Evolutionary conservation across 2,113 vertebrate genomes (phyloP).

Genomic region (Malurus alboscapulatus): DNA sequence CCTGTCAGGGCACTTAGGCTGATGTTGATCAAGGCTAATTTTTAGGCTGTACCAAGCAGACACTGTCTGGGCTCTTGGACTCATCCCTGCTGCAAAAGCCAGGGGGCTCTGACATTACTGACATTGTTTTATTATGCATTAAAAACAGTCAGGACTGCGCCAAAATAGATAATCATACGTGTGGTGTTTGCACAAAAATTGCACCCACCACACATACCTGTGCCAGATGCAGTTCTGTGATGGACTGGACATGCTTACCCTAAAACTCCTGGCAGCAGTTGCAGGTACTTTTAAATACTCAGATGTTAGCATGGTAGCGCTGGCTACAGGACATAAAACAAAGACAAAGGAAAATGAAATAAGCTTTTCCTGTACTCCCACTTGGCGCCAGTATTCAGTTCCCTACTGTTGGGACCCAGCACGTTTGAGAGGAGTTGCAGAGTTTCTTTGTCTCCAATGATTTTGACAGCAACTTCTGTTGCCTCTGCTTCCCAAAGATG

Average conservation of each 20-base stretch:
- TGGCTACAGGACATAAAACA: not conserved
- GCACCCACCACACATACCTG: fast-evolving
- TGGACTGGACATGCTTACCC: not conserved
- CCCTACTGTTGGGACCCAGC: not conserved
- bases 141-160: not conserved
- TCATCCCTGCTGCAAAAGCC: not conserved
- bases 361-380: not conserved
- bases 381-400: not conserved
- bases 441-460: not conserved
- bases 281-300: not conserved
- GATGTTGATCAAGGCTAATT: not conserved
- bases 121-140: not conserved
- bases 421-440: not conserved
- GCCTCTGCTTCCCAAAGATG: not conserved
- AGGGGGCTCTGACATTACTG: not conserved
- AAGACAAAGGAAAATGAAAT: not conserved
- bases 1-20: not conserved
- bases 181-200: fast-evolving
- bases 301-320: not conserved
- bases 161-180: fast-evolving
- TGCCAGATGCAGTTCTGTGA: not conserved
- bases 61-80: not conserved
- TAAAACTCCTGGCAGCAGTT: not conserved
- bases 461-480: constrained; percentile 27
- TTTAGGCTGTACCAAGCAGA: not conserved